A percentile compares a stretch with the other conserved stretches of the same genome.
Evolutionary conservation across 2,888 invertebrate genomes (phyloP).

Genomic region (Augiades crinisus): DNA sequence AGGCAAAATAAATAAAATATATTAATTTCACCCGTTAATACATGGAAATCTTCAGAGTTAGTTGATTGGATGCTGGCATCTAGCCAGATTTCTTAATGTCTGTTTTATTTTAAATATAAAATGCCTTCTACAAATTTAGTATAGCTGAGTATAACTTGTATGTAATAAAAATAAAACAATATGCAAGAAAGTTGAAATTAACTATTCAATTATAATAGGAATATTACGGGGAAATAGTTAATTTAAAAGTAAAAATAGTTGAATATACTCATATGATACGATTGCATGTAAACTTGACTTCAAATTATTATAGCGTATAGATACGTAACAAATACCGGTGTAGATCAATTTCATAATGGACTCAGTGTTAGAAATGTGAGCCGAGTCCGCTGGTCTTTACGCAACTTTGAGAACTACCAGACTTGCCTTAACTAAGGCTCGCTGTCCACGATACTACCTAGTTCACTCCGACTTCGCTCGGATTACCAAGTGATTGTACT

Average conservation of each 20-base stretch:
- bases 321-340: constrained; percentile 31
- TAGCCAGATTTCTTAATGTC: constrained; percentile 1
- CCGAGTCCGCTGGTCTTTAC: constrained; percentile 14
- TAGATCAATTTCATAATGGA: constrained; percentile 33
- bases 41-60: not conserved
- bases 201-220: no score
- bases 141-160: no score
- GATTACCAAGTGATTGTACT: no score
- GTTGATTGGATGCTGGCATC: not conserved
- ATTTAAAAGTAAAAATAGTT: no score
- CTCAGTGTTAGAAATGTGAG: constrained; percentile 29
- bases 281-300: no score
- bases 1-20: not conserved
- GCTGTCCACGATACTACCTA: no score
- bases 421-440: constrained; percentile 2
- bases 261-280: no score
- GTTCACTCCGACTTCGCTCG: no score
- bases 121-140: not conserved
- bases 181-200: no score
- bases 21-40: not conserved
- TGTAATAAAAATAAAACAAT: no score
- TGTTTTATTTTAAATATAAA: not conserved
- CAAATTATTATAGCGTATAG: constrained; percentile 1
- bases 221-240: no score
- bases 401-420: constrained; percentile 21